Base-by-base conservation (phyloP, 2,797 vertebrate genomes). In the Pangasius krempfi region DNA sequence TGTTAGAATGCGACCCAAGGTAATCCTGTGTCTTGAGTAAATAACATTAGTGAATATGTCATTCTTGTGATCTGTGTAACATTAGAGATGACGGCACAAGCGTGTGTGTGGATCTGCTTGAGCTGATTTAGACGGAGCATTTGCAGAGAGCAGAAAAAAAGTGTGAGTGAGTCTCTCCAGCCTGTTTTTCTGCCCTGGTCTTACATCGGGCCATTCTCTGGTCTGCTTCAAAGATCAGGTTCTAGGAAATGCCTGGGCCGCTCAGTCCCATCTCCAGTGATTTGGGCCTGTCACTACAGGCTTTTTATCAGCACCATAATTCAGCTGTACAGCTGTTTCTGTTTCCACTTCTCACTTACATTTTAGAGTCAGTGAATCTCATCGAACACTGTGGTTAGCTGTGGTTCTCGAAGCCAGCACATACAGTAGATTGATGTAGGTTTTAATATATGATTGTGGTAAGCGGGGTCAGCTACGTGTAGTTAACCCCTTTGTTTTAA, bases 401-500 rank as follows among this genome's bases (percentile, higher is more conserved):
- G 62, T 87, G 89, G 87, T 86, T 84, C 52, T 79, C 58, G 60
- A 9, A 90, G 70, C 58, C 88, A 52, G 75, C 72, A 52, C 70
- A 84, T 89, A 80, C 78, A 81, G 83, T 81, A 85, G 88, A 89
- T 86, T 86, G 85, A 91, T 90, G 89, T 89, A 84, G 73, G 86
- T 89, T 85, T 91, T 90, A 91, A 89, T 89, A 84, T 88, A 89
- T 88, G 86, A 66, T 70, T 82, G 89, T 85, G 89, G 91, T 91
- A 91, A 88, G 89, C 56, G 40, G 91, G 92, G 92, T 92, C 88
- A 89, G 84, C 87, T 87, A 83, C 78, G 87, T 91, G 88, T 92
- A 89, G 89, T 92, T 91, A 92, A 90, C 92, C 90, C 89, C 85
- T 91, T 93, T 93, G 92, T 92, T 93, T 92, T 14, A 82, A 62